phyloP scores from a whole-genome alignment of 2,888 invertebrate species.

The Boloria selene region DNA sequence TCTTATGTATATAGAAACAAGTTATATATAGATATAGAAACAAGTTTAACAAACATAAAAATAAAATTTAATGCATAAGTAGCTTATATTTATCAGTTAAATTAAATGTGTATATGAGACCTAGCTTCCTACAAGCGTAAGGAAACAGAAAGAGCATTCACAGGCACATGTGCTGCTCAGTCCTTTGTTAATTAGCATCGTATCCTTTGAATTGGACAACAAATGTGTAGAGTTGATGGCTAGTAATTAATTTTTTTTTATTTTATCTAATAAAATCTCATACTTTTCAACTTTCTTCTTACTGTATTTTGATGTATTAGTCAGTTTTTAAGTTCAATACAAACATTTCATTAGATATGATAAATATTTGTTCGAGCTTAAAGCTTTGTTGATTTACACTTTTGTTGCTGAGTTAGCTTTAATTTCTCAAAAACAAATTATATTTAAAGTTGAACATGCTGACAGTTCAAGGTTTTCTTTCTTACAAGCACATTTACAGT shows the following conservation, averaged over 20 bases:
- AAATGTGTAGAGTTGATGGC: slow-evolving; percentile 49
- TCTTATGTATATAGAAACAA: not conserved
- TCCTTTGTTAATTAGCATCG: slow-evolving; percentile 78
- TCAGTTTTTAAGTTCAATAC: too few species aligned
- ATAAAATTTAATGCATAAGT: not conserved
- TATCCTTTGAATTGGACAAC: slow-evolving; percentile 61
- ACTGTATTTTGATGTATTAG: too few species aligned
- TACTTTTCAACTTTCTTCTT: too few species aligned
- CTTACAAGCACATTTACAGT: too few species aligned
- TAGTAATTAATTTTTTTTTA: not conserved
- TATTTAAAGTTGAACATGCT: too few species aligned
- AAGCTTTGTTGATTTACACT: too few species aligned
- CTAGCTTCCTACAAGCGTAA: slow-evolving; percentile 30
- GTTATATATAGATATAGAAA: not conserved
- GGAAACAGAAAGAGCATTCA: slow-evolving; percentile 43
- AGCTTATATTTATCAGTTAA: slow-evolving; percentile 7
- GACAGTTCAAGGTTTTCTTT: too few species aligned
- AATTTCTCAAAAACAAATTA: too few species aligned
- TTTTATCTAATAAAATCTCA: not conserved
- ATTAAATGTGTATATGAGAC: slow-evolving; percentile 2
- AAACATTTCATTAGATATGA: too few species aligned
- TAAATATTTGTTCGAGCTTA: too few species aligned
- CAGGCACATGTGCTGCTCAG: slow-evolving; percentile 57
- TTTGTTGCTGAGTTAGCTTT: too few species aligned
- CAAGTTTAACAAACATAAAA: not conserved